Evolutionary conservation across 2,888 invertebrate species (phyloP), one percentile per base, ranked within the genome.

Genomic region (Theretra japonica): DNA sequence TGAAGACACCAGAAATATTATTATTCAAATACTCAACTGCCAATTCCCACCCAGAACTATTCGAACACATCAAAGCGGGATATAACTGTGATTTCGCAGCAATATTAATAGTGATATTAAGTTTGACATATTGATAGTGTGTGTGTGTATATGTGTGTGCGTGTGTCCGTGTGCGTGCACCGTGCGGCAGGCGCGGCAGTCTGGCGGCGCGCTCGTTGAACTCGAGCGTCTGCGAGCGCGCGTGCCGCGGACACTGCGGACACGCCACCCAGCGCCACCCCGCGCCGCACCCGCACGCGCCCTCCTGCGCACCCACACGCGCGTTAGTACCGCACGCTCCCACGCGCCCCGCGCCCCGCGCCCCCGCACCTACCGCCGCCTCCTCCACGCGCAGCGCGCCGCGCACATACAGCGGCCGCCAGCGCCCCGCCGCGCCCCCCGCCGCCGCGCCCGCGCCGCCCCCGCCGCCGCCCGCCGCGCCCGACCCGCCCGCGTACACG

Each of bases 191-290:
- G 1, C 48, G 21, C 65, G 41, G 73, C 30, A 73, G 72, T 59
- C 70, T 74, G 48, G 78, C 79, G 62, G 78, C 83, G 65, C 84
- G 87, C 81, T 80, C 87, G 86, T 86, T 89, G 85, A 86, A 91
- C 86, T 87, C 94, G 72, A 88, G 88, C 84, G 88, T 88, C 87
- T 91, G 89, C 77, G 86, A 83, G 80, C 77, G 83, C 73, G 77
- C 82, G 77, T 80, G 84, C 74, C 82, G 82, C 77, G 80, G 76
- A 81, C 82, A 71, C 70, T 70, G 76, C 74, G 72, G 82, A 82
- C 78, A 80, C 74, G 82, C 76, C 74, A 80, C 77, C 75, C 82
- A 82, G 77, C 80, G 75, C 82, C 82, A 71, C 60, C 70, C 77
- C 75, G 79, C 76, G 33, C 69, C 56, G 19, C 53, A n/a, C 72